Conservation (phyloP, 2,113 vertebrate genomes). For the Saccopteryx leptura region DNA sequence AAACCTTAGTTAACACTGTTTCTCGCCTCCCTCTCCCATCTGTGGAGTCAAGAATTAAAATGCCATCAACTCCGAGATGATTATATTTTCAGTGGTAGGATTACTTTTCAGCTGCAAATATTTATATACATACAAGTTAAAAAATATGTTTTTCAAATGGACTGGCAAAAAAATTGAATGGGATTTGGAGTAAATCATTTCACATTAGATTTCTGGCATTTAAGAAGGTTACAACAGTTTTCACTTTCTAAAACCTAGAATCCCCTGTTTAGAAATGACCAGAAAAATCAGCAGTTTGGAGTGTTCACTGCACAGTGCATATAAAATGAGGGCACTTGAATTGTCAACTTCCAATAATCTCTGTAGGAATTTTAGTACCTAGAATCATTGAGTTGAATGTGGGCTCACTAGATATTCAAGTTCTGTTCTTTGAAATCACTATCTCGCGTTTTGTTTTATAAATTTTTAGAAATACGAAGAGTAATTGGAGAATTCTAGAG, state of each 20-base stretch:
- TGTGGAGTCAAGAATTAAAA: constrained; percentile 16
- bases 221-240: constrained; percentile 34
- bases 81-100: not conserved
- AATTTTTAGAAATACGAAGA: not conserved
- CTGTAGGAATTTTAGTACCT: not conserved
- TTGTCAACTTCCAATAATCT: not conserved
- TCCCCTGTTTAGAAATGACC: not conserved
- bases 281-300: not conserved
- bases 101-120: constrained; percentile 28
- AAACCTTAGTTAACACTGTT: not conserved
- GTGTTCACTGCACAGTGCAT: not conserved
- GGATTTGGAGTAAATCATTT: constrained; percentile 37
- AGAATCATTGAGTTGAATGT: not conserved
- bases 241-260: not conserved
- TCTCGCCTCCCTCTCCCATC: not conserved
- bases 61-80: not conserved
- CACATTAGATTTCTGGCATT: constrained; percentile 22
- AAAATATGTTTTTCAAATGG: not conserved
- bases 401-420: not conserved
- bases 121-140: not conserved
- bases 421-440: constrained; percentile 12
- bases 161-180: not conserved
- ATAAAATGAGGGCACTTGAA: not conserved
- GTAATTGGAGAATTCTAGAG: not conserved
- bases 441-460: not conserved